Evolutionary conservation across 2,888 invertebrate genomes (phyloP).

Genomic region (Lydus trimaculatus): DNA sequence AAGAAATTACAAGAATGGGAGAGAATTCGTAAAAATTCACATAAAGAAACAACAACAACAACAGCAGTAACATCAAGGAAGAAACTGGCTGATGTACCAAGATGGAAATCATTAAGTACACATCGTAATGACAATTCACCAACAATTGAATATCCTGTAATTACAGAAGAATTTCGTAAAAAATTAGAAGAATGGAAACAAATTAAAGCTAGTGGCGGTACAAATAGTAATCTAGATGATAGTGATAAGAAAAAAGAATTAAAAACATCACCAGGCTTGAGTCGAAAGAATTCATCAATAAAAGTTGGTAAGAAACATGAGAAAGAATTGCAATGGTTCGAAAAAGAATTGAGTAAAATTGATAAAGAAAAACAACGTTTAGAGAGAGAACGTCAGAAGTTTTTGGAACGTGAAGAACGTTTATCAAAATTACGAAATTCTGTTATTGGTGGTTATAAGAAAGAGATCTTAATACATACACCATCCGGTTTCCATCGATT

Average conservation of each 20-base stretch:
- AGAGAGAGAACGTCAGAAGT: conserved; percentile 69
- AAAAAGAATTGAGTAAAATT: conserved; percentile 66
- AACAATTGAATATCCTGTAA: conserved; percentile 69
- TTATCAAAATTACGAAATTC: conserved; percentile 68
- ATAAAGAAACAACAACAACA: conserved; percentile 41
- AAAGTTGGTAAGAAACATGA: conserved; percentile 57
- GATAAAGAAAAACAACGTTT: conserved; percentile 69
- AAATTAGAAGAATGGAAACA: conserved; percentile 88
- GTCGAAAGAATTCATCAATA: conserved; percentile 52
- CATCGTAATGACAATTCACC: conserved; percentile 44
- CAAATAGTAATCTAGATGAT: conserved; percentile 33
- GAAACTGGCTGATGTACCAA: conserved; percentile 68
- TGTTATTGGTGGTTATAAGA: conserved; percentile 64
- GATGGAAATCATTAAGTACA: conserved; percentile 64
- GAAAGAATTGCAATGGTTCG: conserved; percentile 66
- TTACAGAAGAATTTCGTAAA: conserved; percentile 83
- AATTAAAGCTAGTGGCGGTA: conserved; percentile 67
- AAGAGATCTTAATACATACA: conserved; percentile 82
- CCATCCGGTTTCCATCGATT: conserved; percentile 85
- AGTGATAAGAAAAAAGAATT: conserved; percentile 39
- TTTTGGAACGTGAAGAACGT: conserved; percentile 70
- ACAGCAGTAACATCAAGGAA: conserved; percentile 49
- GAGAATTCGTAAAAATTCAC: conserved; percentile 66
- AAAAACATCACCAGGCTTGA: conserved; percentile 54
- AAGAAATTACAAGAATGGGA: conserved; percentile 91